A percentile compares a stretch with the other conserved stretches of the same genome.
These are phyloP conservation scores for Ataeniobius toweri DNA, from an alignment of 2,797 vertebrate genomes.

Conservation along the genomic window DNA sequence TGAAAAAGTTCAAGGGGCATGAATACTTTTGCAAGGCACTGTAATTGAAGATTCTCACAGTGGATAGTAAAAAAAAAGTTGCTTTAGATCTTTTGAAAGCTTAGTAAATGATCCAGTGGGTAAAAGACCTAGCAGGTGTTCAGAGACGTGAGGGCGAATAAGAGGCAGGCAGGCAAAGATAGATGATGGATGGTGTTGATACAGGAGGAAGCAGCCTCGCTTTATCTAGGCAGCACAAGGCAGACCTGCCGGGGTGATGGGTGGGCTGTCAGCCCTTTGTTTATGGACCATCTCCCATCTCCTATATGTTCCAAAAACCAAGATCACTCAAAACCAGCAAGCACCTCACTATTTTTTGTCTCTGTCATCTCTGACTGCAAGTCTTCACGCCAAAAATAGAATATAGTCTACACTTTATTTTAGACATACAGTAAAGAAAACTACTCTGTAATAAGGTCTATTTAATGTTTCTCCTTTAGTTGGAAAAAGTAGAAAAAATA, in stretches of 20 bases:
- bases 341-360: conserved; percentile 56
- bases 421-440: conserved; percentile 32
- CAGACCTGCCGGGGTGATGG: conserved; percentile 84
- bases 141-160: conserved; percentile 50
- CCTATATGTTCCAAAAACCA: conserved; percentile 69
- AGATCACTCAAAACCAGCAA: conserved; percentile 72
- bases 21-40: not conserved
- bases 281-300: conserved; percentile 83
- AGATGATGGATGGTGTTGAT: conserved; percentile 86
- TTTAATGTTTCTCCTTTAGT: conserved; percentile 25
- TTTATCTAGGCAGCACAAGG: conserved; percentile 84
- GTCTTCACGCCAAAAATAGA: conserved; percentile 32
- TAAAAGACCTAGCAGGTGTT: conserved; percentile 58
- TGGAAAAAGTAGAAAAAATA: conserved; percentile 29
- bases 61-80: conserved; percentile 9
- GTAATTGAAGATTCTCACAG: conserved; percentile 13
- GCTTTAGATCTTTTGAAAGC: conserved; percentile 24
- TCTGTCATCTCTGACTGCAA: conserved; percentile 53
- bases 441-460: conserved; percentile 4
- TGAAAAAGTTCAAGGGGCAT: not conserved
- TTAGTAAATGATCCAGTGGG: conserved; percentile 26
- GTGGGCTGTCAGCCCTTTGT: conserved; percentile 84
- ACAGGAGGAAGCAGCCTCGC: conserved; percentile 74
- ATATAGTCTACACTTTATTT: conserved; percentile 37
- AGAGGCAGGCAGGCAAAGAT: conserved; percentile 68